Evolutionary conservation across 1,140 invertebrate genomes (phyloP).

Genomic region (Aradophagus sp.): DNA sequence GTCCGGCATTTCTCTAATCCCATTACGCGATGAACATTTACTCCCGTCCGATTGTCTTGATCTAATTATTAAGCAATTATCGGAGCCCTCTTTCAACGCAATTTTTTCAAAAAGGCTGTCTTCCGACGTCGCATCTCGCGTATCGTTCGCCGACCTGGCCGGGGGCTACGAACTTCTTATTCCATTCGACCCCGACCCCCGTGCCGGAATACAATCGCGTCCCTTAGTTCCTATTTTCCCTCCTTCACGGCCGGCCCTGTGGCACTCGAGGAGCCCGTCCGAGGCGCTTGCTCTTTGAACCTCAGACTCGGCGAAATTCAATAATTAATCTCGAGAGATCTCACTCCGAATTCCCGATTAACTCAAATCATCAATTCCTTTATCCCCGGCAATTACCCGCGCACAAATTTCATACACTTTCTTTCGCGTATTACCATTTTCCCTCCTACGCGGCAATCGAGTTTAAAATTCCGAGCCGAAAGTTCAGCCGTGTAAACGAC

Average conservation of each 20-base stretch:
- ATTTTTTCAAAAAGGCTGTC: too few relatives aligned
- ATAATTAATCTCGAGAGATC: slow-evolving; percentile 48
- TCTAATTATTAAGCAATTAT: slow-evolving; percentile 21
- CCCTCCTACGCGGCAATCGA: too few relatives aligned
- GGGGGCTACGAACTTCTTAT: slow-evolving; percentile 27
- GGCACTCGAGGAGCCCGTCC: slow-evolving; percentile 25
- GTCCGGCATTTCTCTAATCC: too few relatives aligned
- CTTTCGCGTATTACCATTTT: slow-evolving; percentile 29
- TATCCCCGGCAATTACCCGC: slow-evolving; percentile 30
- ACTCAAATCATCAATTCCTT: slow-evolving; percentile 43
- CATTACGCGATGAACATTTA: slow-evolving; percentile 2
- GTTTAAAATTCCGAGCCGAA: too few relatives aligned
- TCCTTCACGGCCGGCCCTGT: slow-evolving; percentile 39
- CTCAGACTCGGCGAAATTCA: slow-evolving; percentile 45
- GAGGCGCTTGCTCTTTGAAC: slow-evolving; percentile 49
- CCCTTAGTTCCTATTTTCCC: slow-evolving; percentile 49
- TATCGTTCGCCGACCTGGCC: slow-evolving; percentile 26
- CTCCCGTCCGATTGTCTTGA: slow-evolving; percentile 1
- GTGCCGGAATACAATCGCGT: slow-evolving; percentile 43
- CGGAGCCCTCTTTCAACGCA: background rate
- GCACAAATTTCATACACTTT: slow-evolving; percentile 38
- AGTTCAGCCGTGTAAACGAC: too few relatives aligned
- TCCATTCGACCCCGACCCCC: slow-evolving; percentile 15
- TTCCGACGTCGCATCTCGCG: too few relatives aligned
- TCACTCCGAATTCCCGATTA: slow-evolving; percentile 39